These are phyloP conservation scores for Bergia sp. DNA, from an alignment of 92 coral and sea anemone species.

Conservation along the genomic window DNA sequence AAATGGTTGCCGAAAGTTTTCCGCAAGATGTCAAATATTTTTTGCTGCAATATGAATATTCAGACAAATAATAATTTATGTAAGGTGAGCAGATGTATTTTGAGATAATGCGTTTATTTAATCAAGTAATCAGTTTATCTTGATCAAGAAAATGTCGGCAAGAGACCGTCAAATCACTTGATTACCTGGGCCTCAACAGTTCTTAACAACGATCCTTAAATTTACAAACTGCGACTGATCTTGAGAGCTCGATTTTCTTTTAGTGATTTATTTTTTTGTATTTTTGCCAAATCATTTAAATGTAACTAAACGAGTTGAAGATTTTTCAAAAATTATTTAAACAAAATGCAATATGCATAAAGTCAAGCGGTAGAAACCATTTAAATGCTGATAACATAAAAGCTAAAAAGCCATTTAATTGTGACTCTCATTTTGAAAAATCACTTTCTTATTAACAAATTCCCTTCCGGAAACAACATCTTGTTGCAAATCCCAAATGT, in stretches of 20 bases:
- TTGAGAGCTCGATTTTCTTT: not conserved
- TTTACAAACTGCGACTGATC: not conserved
- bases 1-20: no score
- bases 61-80: not conserved
- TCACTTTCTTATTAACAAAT: not conserved
- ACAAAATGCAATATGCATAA: not conserved
- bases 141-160: not conserved
- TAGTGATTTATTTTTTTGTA: not conserved
- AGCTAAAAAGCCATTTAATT: not conserved
- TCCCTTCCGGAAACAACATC: not conserved
- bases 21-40: no score
- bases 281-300: not conserved
- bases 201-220: not conserved
- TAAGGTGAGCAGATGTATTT: constrained; percentile 14
- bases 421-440: not conserved
- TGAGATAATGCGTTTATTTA: constrained; percentile 24
- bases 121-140: constrained; percentile 22
- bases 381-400: no score
- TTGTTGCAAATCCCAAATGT: not conserved
- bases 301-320: not conserved
- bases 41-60: not conserved
- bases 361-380: no score
- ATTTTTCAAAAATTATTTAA: not conserved
- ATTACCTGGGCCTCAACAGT: not conserved
- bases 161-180: not conserved